Percentiles rank a stretch among this genome's conserved stretches.
Conservation (phyloP, 2,888 invertebrate genomes). For the Brachyptera putata region DNA sequence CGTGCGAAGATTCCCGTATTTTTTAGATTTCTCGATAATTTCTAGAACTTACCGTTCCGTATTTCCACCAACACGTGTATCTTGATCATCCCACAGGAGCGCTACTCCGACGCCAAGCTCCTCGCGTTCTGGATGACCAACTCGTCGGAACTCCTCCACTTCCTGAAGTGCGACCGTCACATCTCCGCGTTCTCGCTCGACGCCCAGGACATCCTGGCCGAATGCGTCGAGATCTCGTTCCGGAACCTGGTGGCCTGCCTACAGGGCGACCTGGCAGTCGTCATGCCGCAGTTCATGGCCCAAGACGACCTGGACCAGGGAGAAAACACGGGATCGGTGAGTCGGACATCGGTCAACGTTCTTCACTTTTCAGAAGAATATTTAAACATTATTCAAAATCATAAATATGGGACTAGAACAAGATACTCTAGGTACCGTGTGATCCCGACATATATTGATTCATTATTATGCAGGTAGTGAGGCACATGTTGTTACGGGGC, state of each 20-base stretch:
- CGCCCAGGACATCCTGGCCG: constrained; percentile 89
- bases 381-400: too few species aligned
- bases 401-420: too few species aligned
- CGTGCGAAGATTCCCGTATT: too few species aligned
- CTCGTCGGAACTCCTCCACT: constrained; percentile 91
- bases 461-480: too few species aligned
- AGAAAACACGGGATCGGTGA: constrained; percentile 59
- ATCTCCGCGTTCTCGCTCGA: constrained; percentile 88
- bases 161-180: constrained; percentile 92
- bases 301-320: constrained; percentile 60
- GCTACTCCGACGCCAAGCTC: constrained; percentile 79
- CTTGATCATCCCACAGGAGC: constrained; percentile 61
- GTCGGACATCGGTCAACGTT: constrained; percentile 26
- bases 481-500: too few species aligned
- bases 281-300: constrained; percentile 74
- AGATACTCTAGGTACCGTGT: too few species aligned
- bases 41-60: too few species aligned
- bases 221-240: constrained; percentile 90
- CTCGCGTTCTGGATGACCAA: constrained; percentile 97
- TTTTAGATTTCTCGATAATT: too few species aligned
- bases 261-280: constrained; percentile 72
- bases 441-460: too few species aligned
- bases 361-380: too few species aligned
- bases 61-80: too few species aligned
- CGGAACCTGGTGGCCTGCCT: constrained; percentile 45